A percentile compares a stretch with the other conserved stretches of the same genome.
These are phyloP conservation scores for Echeneis naucrates DNA, from an alignment of 2,797 vertebrate genomes.

Conservation along the genomic window DNA sequence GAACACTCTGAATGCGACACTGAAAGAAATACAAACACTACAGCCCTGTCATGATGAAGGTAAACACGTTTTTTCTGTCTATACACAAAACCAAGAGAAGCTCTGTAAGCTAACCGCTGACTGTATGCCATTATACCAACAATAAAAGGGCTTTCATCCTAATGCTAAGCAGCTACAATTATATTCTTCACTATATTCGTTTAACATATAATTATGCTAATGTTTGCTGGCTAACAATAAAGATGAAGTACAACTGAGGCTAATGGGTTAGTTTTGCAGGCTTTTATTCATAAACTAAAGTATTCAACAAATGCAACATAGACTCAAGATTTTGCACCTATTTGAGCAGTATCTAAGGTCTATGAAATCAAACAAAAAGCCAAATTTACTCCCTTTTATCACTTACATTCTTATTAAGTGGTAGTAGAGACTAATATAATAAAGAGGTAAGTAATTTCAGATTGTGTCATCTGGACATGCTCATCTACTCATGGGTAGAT, in stretches of 20 bases:
- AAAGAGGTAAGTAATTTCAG: not conserved
- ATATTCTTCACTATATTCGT: not conserved
- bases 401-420: too few relatives aligned
- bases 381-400: not conserved
- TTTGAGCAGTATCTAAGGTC: not conserved
- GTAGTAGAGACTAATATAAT: not conserved
- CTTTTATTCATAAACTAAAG: not conserved
- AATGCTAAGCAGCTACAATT: not conserved
- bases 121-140: not conserved
- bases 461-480: not conserved
- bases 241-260: not conserved
- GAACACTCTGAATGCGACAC: constrained; percentile 70
- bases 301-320: not conserved
- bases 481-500: too few relatives aligned
- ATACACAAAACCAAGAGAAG: not conserved
- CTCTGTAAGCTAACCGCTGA: not conserved
- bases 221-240: not conserved
- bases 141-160: not conserved
- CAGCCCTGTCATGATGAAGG: constrained; percentile 57
- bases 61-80: constrained; percentile 41
- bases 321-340: not conserved
- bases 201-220: not conserved
- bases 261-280: not conserved
- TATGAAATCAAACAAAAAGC: not conserved
- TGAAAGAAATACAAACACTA: constrained; percentile 56